Base-by-base conservation (phyloP, 1,140 invertebrate species). In the Colletes gigas region DNA sequence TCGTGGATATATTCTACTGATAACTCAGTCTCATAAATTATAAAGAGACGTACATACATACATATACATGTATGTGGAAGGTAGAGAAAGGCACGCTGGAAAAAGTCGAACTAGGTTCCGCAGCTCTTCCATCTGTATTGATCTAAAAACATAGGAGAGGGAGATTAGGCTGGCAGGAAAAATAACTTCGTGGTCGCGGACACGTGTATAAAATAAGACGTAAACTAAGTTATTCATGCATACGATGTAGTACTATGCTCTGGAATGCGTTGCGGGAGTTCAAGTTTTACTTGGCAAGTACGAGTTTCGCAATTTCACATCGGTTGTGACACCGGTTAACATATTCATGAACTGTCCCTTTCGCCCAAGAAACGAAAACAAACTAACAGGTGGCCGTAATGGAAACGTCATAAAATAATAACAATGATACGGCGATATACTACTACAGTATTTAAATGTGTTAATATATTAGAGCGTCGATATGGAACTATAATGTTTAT, bases 91-190 rank as follows among this genome's bases (percentile, higher is more conserved):
- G 57, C 47, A 62, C 19, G 54, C n/a, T 19, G 10, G 41, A 30
- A 76, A 39, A 41, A 67, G 44, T 73, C 19, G 21, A 82, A 81
- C 47, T 12, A 30, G 17, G 3, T 76, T 9, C 15, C 41, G 15
- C 55, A 47, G 17, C 47, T 71, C 39, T 4, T 41, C 54, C 66
- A 82, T 82, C 71, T 81, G 71, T 83, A 81, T 81, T 30, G 54
- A 71, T 83, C 47, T 30, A 60, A 41, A 70, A n/a, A 19, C 52
- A 50, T n/a, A 47, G 50, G 12, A 30, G 21, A 41, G 41, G 47
- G 59, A 52, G 30, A 76, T 82, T 44, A 59, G n/a, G 6, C 15
- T 77, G 41, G 9, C 12, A 30, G 65, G 44, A 54, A 82, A 82
- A 69, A 59, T 39, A 59, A 81, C 60, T 82, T 82, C 72, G 30